Evolutionary conservation across 2,797 vertebrate genomes (phyloP), one percentile per base, ranked within the genome.

Genomic region (Urocyon cinereoargenteus): DNA sequence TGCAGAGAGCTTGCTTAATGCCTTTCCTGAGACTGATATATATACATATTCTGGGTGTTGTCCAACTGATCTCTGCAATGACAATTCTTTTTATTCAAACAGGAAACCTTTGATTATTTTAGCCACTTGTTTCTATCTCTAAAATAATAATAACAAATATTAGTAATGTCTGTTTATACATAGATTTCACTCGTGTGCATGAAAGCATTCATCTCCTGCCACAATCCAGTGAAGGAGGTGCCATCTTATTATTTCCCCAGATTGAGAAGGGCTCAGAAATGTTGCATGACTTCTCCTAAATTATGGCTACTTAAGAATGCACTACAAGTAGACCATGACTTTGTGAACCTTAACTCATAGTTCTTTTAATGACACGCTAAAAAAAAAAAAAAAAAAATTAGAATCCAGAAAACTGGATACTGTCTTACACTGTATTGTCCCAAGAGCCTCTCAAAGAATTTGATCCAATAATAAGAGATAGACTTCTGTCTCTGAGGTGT

Each of bases 121-220:
- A 61, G n/a, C 45, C 64, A 6, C 68, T 90, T 93, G 61, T 36
- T 92, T 90, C 73, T 22, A n/a, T 84, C 82, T 83, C 40, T 91
- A 22, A 81, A 68, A 79, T 62, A 68, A 82, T 36, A 24, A 31
- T 55, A 61, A 34, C 40, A 61, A 36, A 53, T 45, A 36, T 55
- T 73, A 40, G 49, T 0, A 61, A 49, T 12, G 7, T 2, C 1
- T 31, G 26, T n/a, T 13, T 12, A 10, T 3, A 14, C 19, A 21
- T 70, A 62, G 18, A 51, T 24, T 84, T 59, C 51, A 22, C 64
- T 28, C n/a, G 0, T 0, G 2, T 26, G 18, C 49, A 3, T 22
- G 28, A 34, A 6, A 45, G 9, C 34, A 28, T 26, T 8, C 0
- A 2, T 49, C 36, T 96, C 34, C 13, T 4, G 14, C 9, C 57